These are phyloP conservation scores for Cepaea hortensis DNA, from an alignment of 2,888 invertebrate genomes.

Conservation along the genomic window DNA sequence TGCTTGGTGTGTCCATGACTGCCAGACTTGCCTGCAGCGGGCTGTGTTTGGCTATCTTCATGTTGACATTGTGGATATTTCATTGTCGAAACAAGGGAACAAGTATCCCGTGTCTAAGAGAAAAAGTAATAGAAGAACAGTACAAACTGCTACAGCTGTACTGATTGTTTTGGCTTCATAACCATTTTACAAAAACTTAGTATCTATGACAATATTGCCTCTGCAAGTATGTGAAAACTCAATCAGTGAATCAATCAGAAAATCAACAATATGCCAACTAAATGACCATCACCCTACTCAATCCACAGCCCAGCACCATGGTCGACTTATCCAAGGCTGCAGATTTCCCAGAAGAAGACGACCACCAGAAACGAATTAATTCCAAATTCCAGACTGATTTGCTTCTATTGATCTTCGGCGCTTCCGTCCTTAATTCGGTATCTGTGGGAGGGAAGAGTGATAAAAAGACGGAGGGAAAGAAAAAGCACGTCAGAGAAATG, in stretches of 20 bases:
- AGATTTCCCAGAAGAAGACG: conserved; percentile 12
- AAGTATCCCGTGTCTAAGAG: no score
- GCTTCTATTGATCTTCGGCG: conserved; percentile 44
- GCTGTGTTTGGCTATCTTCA: no score
- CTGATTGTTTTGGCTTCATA: no score
- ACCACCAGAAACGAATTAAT: conserved; percentile 44
- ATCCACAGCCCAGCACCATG: not conserved
- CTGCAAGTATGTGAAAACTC: not conserved
- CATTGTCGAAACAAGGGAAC: no score
- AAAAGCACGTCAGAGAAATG: not conserved
- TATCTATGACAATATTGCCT: not conserved
- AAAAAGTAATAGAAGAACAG: no score
- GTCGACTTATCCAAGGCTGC: not conserved
- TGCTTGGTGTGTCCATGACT: no score
- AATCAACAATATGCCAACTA: conserved; percentile 13
- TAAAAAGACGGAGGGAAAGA: conserved; percentile 3
- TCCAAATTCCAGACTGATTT: conserved; percentile 46
- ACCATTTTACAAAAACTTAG: no score
- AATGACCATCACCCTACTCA: conserved; percentile 22
- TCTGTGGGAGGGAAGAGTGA: not conserved
- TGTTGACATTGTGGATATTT: no score
- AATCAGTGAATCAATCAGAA: not conserved
- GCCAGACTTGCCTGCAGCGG: no score
- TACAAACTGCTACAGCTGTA: no score
- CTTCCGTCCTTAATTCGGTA: conserved; percentile 33